Base-by-base conservation (phyloP, 2,888 invertebrate species). In the Drymonia ruficornis region DNA sequence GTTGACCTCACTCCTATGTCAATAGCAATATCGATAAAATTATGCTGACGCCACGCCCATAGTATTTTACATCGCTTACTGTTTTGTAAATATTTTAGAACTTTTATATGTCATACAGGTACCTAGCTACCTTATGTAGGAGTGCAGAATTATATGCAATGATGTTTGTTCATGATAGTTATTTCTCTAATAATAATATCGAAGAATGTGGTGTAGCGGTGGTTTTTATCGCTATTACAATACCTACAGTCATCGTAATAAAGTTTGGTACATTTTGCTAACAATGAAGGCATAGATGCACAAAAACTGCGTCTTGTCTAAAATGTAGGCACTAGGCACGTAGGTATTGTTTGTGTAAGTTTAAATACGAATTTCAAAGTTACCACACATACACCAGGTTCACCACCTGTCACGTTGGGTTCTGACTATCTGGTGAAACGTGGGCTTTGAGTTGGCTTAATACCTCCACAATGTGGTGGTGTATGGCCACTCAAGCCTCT, bases 131-230 rank as follows among this genome's bases (percentile, higher is more conserved):
- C n/a, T n/a, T n/a, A n/a, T n/a, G n/a, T n/a, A n/a, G n/a, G n/a
- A n/a, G n/a, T n/a, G n/a, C n/a, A n/a, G n/a, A n/a, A n/a, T 23
- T 23, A 23, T 2, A 23, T 23, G 7, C 23, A 23, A n/a, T 23
- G 1, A 23, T 23, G 5, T 2, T 23, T n/a, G n/a, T 23, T 23
- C 23, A 18, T 42, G 42, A 31, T 31, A 42, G 23, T 23, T 15
- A 42, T 8, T 42, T 42, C 15, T 42, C 53, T 56, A 52, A 46
- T 61, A 65, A 72, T 70, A 53, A 53, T 50, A 45, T 52, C 34
- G 23, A 65, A 63, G 73, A 70, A 70, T 70, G 73, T 59, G 46
- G 55, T 52, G 38, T 68, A 69, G 69, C 69, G 57, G 66, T 71
- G 50, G 43, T 59, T 61, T 59, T 42, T 50, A n/a, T n/a, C n/a